These are phyloP conservation scores for Synanthedon andrenaeformis DNA, from an alignment of 2,888 invertebrate genomes.

Conservation along the genomic window DNA sequence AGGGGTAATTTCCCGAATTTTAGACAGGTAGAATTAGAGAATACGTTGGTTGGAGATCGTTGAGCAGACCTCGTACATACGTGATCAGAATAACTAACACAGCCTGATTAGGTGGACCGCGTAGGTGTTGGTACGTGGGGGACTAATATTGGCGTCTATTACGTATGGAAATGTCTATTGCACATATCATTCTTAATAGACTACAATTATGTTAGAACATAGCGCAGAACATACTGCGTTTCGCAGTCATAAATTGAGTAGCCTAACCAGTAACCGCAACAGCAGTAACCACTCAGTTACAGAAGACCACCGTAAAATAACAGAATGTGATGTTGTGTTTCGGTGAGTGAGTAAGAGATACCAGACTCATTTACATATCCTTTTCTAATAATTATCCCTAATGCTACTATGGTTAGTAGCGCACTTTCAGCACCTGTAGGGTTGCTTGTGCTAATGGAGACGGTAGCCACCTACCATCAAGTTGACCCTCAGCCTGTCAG, in stretches of 20 bases:
- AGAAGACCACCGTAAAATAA: too few species aligned
- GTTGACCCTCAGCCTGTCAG: not conserved
- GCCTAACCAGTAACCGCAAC: too few species aligned
- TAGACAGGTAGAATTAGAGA: not conserved
- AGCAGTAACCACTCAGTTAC: too few species aligned
- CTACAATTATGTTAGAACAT: too few species aligned
- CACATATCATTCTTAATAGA: not conserved
- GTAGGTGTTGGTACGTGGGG: slow-evolving; percentile 17
- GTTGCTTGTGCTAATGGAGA: not conserved
- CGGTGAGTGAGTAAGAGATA: too few species aligned
- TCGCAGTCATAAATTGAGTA: too few species aligned
- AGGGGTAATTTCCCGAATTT: not conserved
- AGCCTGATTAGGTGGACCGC: slow-evolving; percentile 28
- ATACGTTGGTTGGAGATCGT: not conserved
- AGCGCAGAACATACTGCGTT: too few species aligned
- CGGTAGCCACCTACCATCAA: not conserved
- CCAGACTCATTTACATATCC: too few species aligned
- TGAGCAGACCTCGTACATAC: slow-evolving; percentile 16
- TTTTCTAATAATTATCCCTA: too few species aligned
- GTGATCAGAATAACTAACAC: slow-evolving; percentile 32
- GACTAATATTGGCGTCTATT: not conserved
- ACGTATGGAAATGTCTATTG: not conserved
- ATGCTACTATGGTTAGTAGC: too few species aligned
- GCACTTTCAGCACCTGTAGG: not conserved
- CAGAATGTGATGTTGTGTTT: too few species aligned